These are phyloP conservation scores for Eueremaeus valkanovi DNA, from an alignment of 2,888 invertebrate genomes.

Conservation along the genomic window DNA sequence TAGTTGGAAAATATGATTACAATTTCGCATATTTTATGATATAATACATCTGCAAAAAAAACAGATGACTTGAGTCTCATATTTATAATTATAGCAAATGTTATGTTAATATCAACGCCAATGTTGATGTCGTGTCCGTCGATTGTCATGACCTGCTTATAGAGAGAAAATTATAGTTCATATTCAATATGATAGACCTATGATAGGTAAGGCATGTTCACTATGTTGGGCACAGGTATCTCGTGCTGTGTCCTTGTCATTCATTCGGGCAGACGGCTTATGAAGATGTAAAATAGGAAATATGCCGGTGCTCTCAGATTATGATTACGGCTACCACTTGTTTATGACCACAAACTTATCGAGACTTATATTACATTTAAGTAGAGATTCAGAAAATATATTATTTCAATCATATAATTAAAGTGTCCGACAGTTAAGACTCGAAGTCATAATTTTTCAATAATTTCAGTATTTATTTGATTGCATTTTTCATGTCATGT, in stretches of 20 bases:
- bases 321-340: neutral
- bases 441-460: constrained; percentile 4
- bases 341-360: neutral
- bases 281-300: constrained; percentile 21
- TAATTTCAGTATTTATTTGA: neutral
- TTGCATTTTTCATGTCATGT: neutral
- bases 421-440: neutral
- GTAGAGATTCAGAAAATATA: neutral
- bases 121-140: neutral
- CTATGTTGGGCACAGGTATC: neutral
- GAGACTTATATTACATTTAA: neutral
- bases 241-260: constrained; percentile 27
- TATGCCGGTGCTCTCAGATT: neutral
- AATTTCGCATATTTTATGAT: neutral
- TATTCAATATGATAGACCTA: constrained; percentile 17
- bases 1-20: neutral
- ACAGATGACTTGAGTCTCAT: neutral
- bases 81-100: too few relatives aligned
- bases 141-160: constrained; percentile 15
- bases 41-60: neutral
- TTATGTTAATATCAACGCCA: constrained; percentile 12
- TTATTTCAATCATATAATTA: neutral
- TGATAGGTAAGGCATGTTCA: neutral
- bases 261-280: neutral
- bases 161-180: neutral